Evolutionary conservation across 2,797 vertebrate genomes (phyloP).

Genomic region (Vespertilio murinus): DNA sequence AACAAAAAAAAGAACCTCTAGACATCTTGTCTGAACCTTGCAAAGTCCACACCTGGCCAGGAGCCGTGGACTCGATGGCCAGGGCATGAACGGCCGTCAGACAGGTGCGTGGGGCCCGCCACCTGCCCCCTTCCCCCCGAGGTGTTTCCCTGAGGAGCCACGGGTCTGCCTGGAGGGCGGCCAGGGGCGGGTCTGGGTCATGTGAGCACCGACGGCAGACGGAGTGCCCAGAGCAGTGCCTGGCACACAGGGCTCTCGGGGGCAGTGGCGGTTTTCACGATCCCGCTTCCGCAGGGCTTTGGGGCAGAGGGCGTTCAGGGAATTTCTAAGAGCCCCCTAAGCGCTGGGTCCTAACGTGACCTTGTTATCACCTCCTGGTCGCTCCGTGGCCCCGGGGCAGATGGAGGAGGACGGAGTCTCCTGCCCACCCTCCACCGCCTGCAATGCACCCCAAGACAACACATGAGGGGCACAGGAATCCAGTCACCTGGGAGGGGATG

Average conservation of each 20-base stretch:
- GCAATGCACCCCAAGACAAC: accelerated
- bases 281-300: not conserved
- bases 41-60: not conserved
- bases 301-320: not conserved
- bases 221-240: accelerated
- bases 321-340: not conserved
- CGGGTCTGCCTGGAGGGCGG: no score
- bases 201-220: accelerated
- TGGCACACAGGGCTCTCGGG: accelerated
- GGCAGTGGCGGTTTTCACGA: accelerated
- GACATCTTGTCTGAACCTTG: not conserved
- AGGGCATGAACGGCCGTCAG: not conserved
- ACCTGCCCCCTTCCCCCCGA: no score
- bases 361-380: no score
- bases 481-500: no score
- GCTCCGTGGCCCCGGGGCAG: not conserved
- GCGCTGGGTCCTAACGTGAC: not conserved
- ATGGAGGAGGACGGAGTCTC: accelerated
- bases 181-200: accelerated
- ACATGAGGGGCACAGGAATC: not conserved
- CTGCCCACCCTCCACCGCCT: no score
- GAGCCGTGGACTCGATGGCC: not conserved
- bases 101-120: no score
- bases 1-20: not conserved
- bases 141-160: no score